Percentiles rank a stretch among this genome's conserved stretches.
Evolutionary conservation across 2,113 vertebrate species (phyloP).

Genomic region (Lycaon pictus): DNA sequence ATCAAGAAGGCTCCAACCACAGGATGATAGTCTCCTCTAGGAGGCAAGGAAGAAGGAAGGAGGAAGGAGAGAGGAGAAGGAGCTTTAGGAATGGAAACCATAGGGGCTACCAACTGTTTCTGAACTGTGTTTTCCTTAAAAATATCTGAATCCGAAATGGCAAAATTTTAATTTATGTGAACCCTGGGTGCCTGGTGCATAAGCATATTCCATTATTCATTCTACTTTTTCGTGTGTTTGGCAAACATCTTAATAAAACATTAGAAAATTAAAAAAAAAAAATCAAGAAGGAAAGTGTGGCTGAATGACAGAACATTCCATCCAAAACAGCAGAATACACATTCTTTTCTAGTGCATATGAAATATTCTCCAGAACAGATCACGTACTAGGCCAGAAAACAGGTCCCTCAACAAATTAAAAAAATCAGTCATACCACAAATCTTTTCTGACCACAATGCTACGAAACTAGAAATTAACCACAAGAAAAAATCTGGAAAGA

Average conservation of each 20-base stretch:
- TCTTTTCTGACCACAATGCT: too few relatives aligned
- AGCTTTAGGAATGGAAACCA: background rate
- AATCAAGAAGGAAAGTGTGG: too few relatives aligned
- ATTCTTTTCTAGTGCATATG: too few relatives aligned
- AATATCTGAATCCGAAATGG: background rate
- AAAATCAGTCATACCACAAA: too few relatives aligned
- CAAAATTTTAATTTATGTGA: background rate
- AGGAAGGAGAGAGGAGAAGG: too few relatives aligned
- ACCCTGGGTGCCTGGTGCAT: background rate
- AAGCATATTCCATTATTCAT: background rate
- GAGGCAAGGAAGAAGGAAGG: background rate
- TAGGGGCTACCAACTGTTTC: background rate
- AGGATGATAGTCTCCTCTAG: background rate
- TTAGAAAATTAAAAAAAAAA: background rate
- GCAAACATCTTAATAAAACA: background rate
- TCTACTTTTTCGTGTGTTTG: background rate
- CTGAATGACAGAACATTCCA: too few relatives aligned
- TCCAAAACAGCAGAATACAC: too few relatives aligned
- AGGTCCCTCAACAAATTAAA: too few relatives aligned
- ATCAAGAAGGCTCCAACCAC: background rate
- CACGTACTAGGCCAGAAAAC: too few relatives aligned
- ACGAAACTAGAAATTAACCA: too few relatives aligned
- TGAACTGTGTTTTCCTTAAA: background rate
- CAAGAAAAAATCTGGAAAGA: too few relatives aligned
- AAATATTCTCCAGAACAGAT: too few relatives aligned